These are phyloP conservation scores for Clarias laeviceps DNA, from an alignment of 2,797 vertebrate genomes.

Conservation along the genomic window DNA sequence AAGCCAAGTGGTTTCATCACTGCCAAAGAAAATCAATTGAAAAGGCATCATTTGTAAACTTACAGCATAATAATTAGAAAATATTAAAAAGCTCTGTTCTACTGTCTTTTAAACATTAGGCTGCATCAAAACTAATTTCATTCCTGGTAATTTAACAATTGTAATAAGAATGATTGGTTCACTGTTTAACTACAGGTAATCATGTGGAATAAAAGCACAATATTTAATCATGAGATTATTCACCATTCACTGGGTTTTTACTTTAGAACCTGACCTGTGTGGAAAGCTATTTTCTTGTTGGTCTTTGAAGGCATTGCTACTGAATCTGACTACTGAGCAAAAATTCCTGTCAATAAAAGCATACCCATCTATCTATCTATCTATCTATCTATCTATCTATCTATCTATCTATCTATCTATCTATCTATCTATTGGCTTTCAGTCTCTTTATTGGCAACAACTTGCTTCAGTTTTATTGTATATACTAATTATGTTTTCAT, in stretches of 20 bases:
- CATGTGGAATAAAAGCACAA: neutral
- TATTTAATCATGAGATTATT: neutral
- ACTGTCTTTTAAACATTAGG: neutral
- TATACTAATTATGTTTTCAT: neutral
- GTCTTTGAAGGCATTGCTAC: neutral
- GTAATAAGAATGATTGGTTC: neutral
- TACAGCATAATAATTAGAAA: conserved; percentile 1
- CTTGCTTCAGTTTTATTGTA: neutral
- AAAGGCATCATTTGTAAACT: conserved; percentile 4
- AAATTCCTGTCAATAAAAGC: neutral
- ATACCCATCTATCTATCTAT: neutral
- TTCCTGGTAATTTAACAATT: neutral
- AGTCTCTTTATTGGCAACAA: neutral
- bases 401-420: too few species aligned
- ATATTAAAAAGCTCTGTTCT: neutral
- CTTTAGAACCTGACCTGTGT: neutral
- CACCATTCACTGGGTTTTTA: neutral
- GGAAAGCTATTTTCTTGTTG: neutral
- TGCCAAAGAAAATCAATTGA: conserved; percentile 12
- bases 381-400: too few species aligned
- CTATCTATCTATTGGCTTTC: neutral
- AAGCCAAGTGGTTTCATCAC: conserved; percentile 11
- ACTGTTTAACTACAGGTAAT: neutral
- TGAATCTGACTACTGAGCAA: neutral
- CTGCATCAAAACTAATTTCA: neutral